Percentiles rank a stretch among this genome's conserved stretches.
phyloP scores from a whole-genome alignment of 2,797 vertebrate species.

The Crenuchus spilurus region DNA sequence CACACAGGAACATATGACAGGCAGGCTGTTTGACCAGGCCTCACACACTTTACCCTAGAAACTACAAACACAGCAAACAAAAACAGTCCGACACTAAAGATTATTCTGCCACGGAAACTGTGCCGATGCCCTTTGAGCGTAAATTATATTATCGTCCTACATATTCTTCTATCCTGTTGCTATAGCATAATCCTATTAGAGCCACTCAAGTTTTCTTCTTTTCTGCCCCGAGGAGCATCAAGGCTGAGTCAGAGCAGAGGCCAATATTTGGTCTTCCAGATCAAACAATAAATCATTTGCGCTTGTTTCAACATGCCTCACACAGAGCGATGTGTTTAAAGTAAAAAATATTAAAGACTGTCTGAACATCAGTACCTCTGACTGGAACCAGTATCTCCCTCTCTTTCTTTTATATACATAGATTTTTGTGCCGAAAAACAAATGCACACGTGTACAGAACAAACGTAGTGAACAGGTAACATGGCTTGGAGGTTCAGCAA shows the following conservation, averaged over 20 bases:
- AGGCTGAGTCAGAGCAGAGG: conserved; percentile 69
- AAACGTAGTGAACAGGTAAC: too few species aligned
- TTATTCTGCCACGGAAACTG: conserved; percentile 66
- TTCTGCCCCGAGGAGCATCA: conserved; percentile 60
- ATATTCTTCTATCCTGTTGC: conserved; percentile 71
- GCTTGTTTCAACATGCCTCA: conserved; percentile 73
- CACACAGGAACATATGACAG: not conserved
- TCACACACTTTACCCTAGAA: conserved; percentile 41
- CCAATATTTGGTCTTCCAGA: conserved; percentile 66
- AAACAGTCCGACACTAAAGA: conserved; percentile 72
- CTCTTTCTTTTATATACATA: conserved; percentile 19
- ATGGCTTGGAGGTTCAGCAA: too few species aligned
- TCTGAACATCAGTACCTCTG: conserved; percentile 60
- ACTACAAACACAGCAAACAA: conserved; percentile 59
- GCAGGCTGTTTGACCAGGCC: not conserved
- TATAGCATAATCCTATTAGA: conserved; percentile 77
- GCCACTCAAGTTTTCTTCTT: conserved; percentile 73
- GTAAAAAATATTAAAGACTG: conserved; percentile 54
- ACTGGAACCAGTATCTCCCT: conserved; percentile 51
- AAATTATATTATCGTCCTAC: conserved; percentile 77
- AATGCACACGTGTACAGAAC: too few species aligned
- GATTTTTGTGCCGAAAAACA: conserved; percentile 20
- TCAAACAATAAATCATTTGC: conserved; percentile 71
- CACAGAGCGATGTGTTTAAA: conserved; percentile 60
- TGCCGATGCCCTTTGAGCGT: conserved; percentile 62